Conservation (phyloP, 2,888 invertebrate species). For the Gisinianus flammeolus region DNA sequence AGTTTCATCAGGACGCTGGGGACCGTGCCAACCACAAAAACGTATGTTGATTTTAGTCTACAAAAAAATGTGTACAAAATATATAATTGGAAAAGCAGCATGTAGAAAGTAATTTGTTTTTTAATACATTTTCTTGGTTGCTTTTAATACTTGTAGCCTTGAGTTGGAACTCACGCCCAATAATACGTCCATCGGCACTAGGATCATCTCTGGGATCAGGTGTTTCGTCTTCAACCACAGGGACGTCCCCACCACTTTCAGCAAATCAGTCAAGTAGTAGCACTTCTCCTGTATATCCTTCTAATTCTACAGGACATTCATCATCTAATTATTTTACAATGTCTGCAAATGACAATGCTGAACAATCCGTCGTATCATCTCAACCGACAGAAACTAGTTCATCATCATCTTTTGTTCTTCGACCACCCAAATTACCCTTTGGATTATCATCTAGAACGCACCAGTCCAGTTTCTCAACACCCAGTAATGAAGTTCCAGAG, state of each 20-base stretch:
- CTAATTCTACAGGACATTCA: background rate
- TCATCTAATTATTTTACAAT: slow-evolving; percentile 34
- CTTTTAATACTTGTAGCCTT: slow-evolving; percentile 9
- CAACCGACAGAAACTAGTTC: background rate
- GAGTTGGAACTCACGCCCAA: slow-evolving; percentile 35
- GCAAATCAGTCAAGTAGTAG: background rate
- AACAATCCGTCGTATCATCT: background rate
- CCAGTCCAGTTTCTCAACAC: background rate
- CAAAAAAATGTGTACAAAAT: background rate
- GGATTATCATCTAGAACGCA: background rate
- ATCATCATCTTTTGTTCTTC: slow-evolving; percentile 27
- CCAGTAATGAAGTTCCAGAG: background rate
- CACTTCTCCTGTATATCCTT: background rate
- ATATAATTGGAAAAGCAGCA: background rate
- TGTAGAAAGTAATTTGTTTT: background rate
- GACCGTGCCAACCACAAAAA: slow-evolving; percentile 27
- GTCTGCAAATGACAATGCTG: background rate
- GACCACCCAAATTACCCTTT: slow-evolving; percentile 37
- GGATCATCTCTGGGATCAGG: slow-evolving; percentile 28
- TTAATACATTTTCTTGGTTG: background rate
- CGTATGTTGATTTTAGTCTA: slow-evolving; percentile 8
- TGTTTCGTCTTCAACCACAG: slow-evolving; percentile 14
- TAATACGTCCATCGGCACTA: slow-evolving; percentile 41
- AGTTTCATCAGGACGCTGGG: slow-evolving; percentile 26
- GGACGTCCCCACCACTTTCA: background rate